Conservation (phyloP, 2,113 vertebrate species). For the Sphaerodactylus townsendi region DNA sequence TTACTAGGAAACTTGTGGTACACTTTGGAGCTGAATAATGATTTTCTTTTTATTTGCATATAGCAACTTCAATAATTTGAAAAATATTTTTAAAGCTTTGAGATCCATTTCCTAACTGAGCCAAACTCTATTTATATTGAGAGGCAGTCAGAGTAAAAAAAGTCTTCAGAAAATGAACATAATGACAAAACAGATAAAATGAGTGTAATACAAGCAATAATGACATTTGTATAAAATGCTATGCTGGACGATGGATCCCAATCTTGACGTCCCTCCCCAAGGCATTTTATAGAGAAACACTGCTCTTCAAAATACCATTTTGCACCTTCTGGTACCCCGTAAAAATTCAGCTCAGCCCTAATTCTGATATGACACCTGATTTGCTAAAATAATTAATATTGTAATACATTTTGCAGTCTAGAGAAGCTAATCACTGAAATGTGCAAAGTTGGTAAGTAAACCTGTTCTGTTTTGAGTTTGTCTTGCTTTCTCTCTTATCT, state of each 20-base stretch:
- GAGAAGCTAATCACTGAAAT: constrained; percentile 6
- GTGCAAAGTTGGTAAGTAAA: not conserved
- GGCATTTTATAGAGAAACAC: not conserved
- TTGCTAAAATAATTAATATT: not conserved
- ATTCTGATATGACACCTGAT: not conserved
- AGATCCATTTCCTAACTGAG: not conserved
- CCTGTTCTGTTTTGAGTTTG: not conserved
- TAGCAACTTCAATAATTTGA: not conserved
- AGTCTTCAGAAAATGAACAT: too few species aligned
- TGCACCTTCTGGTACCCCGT: constrained; percentile 1
- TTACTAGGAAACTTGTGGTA: not conserved
- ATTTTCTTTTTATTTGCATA: not conserved
- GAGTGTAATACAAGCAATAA: too few species aligned
- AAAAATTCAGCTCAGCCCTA: not conserved
- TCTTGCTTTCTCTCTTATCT: not conserved
- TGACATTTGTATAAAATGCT: too few species aligned
- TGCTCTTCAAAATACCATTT: not conserved
- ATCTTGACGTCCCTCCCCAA: too few species aligned
- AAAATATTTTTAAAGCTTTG: not conserved
- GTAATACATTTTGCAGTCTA: constrained; percentile 17
- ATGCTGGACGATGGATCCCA: too few species aligned
- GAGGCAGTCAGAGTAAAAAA: not conserved
- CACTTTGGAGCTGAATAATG: not conserved
- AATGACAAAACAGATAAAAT: too few species aligned
- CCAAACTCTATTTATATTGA: not conserved